Evolutionary conservation across 1,140 invertebrate species (phyloP).

Genomic region (Drosophila tristis): DNA sequence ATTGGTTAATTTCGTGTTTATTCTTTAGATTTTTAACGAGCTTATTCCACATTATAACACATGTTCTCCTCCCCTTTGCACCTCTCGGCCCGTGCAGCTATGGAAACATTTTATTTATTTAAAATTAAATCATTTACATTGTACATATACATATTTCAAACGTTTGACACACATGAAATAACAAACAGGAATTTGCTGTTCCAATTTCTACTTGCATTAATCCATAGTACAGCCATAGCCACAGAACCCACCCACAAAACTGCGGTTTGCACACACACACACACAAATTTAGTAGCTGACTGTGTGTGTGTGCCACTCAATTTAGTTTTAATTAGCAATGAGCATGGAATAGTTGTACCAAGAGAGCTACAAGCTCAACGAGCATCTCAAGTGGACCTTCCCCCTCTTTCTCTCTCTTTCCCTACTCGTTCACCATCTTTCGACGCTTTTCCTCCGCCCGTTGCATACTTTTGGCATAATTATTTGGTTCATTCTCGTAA

Average conservation of each 20-base stretch:
- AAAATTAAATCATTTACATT: conserved; percentile 64
- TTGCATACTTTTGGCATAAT: conserved; percentile 67
- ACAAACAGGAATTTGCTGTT: conserved; percentile 61
- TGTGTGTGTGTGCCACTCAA: conserved; percentile 56
- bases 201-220: conserved; percentile 10
- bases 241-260: conserved; percentile 17
- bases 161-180: conserved; percentile 19
- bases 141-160: conserved; percentile 14
- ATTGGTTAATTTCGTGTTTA: too few relatives aligned
- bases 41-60: conserved; percentile 18
- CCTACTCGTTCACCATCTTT: not conserved
- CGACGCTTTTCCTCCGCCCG: not conserved
- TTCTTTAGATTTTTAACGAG: conserved; percentile 46
- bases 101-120: conserved; percentile 27
- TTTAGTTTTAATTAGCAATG: conserved; percentile 82
- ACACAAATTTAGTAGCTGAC: conserved; percentile 5
- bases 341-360: conserved; percentile 77
- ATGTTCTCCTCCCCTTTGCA: not conserved
- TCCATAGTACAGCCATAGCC: conserved; percentile 17
- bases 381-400: conserved; percentile 68
- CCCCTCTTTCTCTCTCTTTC: not conserved
- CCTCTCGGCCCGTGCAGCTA: not conserved
- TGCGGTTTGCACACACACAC: not conserved
- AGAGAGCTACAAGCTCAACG: conserved; percentile 69
- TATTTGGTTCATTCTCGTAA: conserved; percentile 63